A percentile compares a stretch with the other conserved stretches of the same genome.
phyloP scores from a whole-genome alignment of 2,888 invertebrate genomes.

The Criorhina ranunculi region DNA sequence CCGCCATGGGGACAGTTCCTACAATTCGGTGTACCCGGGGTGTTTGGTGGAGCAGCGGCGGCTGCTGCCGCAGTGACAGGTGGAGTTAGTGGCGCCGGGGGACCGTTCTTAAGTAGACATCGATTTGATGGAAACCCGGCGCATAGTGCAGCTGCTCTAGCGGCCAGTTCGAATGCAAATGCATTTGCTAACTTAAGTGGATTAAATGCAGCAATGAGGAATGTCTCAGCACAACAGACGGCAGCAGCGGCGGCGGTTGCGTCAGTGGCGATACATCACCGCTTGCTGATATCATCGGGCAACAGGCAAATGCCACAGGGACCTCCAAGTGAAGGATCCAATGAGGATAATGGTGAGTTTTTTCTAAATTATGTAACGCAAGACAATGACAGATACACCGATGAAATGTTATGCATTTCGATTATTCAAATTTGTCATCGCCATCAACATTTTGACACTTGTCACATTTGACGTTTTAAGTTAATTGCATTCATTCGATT shows the following conservation, averaged over 20 bases:
- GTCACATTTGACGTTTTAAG: background rate
- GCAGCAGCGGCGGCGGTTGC: slow-evolving; percentile 83
- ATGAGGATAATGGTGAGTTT: slow-evolving; percentile 80
- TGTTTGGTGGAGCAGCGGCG: slow-evolving; percentile 80
- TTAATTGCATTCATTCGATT: background rate
- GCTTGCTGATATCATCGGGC: slow-evolving; percentile 81
- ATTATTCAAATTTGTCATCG: background rate
- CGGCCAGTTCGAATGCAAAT: slow-evolving; percentile 82
- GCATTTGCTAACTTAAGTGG: slow-evolving; percentile 83
- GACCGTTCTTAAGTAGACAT: slow-evolving; percentile 81
- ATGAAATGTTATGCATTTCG: background rate
- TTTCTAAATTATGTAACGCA: background rate
- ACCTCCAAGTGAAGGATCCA: slow-evolving; percentile 83
- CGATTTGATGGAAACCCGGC: slow-evolving; percentile 81
- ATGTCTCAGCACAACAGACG: slow-evolving; percentile 83
- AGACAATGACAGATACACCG: background rate
- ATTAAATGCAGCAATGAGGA: slow-evolving; percentile 82
- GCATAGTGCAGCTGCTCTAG: slow-evolving; percentile 81
- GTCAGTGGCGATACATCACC: slow-evolving; percentile 83
- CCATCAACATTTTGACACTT: background rate
- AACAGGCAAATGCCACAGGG: slow-evolving; percentile 83
- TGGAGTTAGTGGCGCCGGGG: slow-evolving; percentile 50
- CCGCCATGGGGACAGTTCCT: slow-evolving; percentile 83
- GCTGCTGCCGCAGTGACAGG: slow-evolving; percentile 63
- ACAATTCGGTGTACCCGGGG: slow-evolving; percentile 83